Conservation (phyloP, 2,113 vertebrate species). For the Thalassarche chlororhynchos region DNA sequence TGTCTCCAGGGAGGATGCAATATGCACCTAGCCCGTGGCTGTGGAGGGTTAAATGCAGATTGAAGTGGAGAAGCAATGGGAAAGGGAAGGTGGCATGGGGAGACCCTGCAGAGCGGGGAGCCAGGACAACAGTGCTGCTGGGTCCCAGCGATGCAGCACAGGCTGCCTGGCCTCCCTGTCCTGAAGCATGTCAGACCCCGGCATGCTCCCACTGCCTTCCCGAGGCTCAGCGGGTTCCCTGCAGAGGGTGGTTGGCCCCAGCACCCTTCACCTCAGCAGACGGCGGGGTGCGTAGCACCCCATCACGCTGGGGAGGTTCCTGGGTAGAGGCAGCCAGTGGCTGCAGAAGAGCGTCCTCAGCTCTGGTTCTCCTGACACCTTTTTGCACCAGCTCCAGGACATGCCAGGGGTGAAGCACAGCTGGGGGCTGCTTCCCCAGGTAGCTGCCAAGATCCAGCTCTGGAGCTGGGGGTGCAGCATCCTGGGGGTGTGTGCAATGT, state of each 20-base stretch:
- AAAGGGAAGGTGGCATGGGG: rapidly evolving
- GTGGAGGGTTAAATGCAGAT: rapidly evolving
- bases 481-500: rapidly evolving
- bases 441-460: background rate
- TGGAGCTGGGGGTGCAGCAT: background rate
- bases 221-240: background rate
- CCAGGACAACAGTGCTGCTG: background rate
- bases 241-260: background rate
- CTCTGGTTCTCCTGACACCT: background rate
- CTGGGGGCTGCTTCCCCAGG: background rate
- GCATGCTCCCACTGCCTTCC: background rate
- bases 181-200: background rate
- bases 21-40: rapidly evolving
- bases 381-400: background rate
- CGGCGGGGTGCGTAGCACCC: rapidly evolving
- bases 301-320: rapidly evolving
- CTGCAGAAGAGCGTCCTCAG: background rate
- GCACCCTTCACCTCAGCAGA: background rate
- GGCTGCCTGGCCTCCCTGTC: rapidly evolving
- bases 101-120: too few relatives aligned
- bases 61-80: background rate
- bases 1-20: background rate
- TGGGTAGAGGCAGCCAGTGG: background rate
- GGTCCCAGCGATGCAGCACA: background rate
- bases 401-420: rapidly evolving